These are phyloP conservation scores for Antrozous pallidus DNA, from an alignment of 2,797 vertebrate genomes.

Conservation along the genomic window DNA sequence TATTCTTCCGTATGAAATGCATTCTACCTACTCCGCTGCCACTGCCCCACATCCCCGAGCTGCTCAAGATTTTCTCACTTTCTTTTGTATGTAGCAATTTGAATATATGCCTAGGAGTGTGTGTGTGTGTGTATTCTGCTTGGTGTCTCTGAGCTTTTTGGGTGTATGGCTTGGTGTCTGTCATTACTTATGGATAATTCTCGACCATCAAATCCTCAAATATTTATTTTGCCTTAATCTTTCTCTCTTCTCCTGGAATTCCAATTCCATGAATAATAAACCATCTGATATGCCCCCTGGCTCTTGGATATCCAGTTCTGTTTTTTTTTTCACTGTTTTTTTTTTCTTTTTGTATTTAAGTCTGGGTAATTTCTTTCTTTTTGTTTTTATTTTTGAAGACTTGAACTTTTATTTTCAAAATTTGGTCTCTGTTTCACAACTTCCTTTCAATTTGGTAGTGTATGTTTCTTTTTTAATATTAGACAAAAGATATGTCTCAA, in stretches of 20 bases:
- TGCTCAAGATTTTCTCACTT: background rate
- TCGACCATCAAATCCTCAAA: background rate
- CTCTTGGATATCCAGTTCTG: background rate
- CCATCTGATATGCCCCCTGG: background rate
- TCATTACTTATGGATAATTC: background rate
- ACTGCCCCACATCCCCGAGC: too few species aligned
- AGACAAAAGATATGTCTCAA: background rate
- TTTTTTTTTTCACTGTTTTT: background rate
- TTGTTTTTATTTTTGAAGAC: background rate
- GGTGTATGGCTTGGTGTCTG: background rate
- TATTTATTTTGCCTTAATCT: slow-evolving; percentile 1
- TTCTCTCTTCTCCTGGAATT: slow-evolving; percentile 17
- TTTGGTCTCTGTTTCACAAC: background rate
- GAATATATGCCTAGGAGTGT: background rate
- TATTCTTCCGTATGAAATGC: background rate
- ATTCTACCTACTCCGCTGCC: background rate
- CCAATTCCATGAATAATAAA: background rate
- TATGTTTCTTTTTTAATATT: background rate
- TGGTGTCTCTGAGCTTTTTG: background rate
- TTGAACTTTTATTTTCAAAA: background rate
- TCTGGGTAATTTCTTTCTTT: background rate
- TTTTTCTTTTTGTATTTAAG: background rate
- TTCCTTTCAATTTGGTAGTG: background rate
- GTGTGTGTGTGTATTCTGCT: background rate
- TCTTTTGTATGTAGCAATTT: background rate